phyloP scores from a whole-genome alignment of 2,797 vertebrate genomes.

The Champsocephalus gunnari region DNA sequence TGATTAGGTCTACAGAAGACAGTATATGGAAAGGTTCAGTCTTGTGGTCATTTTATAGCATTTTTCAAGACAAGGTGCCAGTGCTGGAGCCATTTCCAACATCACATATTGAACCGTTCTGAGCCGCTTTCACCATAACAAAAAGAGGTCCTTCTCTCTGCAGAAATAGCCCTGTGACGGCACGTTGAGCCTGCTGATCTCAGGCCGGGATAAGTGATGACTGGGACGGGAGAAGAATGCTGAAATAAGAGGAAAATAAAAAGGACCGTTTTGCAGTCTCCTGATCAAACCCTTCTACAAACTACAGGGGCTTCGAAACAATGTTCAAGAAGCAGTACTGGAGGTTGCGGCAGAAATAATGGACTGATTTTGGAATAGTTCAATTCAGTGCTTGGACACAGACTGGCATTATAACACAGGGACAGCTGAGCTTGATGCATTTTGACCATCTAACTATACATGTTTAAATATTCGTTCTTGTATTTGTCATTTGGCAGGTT shows the following conservation, averaged over 20 bases:
- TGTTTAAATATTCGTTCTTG: conserved; percentile 13
- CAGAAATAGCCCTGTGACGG: background rate
- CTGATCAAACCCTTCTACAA: conserved; percentile 15
- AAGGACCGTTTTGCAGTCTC: conserved; percentile 5
- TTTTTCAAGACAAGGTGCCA: conserved; percentile 55
- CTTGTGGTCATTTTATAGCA: conserved; percentile 35
- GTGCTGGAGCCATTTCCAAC: conserved; percentile 50
- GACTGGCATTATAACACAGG: conserved; percentile 24
- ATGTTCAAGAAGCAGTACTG: conserved; percentile 43
- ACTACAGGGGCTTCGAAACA: conserved; percentile 14
- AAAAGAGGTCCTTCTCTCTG: background rate
- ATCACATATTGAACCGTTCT: conserved; percentile 8
- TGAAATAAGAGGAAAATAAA: background rate
- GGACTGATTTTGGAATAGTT: conserved; percentile 43
- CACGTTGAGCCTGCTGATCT: conserved; percentile 13
- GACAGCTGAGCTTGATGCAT: conserved; percentile 8
- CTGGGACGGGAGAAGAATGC: background rate
- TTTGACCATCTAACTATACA: conserved; percentile 1
- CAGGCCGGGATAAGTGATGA: conserved; percentile 1
- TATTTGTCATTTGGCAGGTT: conserved; percentile 1
- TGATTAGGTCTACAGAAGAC: conserved; percentile 58
- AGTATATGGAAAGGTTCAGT: conserved; percentile 56
- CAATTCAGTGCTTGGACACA: conserved; percentile 52
- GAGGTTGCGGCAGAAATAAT: conserved; percentile 19
- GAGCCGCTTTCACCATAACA: background rate